A percentile compares a stretch with the other conserved stretches of the same genome.
Evolutionary conservation across 2,888 invertebrate genomes (phyloP).

Genomic region (Ochropacha duplaris): DNA sequence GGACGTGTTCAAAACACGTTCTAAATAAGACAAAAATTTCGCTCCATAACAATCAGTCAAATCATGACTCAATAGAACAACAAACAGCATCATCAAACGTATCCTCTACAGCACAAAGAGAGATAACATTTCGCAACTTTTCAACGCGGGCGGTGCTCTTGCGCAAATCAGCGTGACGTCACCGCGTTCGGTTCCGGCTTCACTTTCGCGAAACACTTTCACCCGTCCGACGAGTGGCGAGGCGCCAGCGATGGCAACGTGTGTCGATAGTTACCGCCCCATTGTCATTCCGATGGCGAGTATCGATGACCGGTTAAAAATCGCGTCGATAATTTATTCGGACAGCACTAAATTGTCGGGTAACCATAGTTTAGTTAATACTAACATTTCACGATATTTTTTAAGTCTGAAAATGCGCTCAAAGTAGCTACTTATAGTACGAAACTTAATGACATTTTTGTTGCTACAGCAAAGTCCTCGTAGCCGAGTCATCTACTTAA

Average conservation of each 20-base stretch:
- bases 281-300: constrained; percentile 53
- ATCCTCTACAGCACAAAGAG: constrained; percentile 54
- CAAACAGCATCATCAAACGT: constrained; percentile 36
- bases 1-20: background rate
- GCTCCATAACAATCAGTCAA: constrained; percentile 26
- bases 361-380: constrained; percentile 6
- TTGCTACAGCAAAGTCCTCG: background rate
- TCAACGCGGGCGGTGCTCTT: constrained; percentile 59
- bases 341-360: constrained; percentile 25
- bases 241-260: constrained; percentile 49
- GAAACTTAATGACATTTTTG: background rate
- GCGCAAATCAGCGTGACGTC: constrained; percentile 78
- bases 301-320: constrained; percentile 47
- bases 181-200: constrained; percentile 74
- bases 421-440: background rate
- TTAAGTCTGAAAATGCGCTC: background rate
- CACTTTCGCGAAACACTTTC: constrained; percentile 82
- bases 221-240: constrained; percentile 52
- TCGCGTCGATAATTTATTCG: constrained; percentile 52
- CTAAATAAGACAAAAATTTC: background rate
- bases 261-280: constrained; percentile 21
- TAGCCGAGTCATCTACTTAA: background rate
- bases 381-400: background rate
- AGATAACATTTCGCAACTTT: constrained; percentile 73
- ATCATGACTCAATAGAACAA: constrained; percentile 30